phyloP scores from a whole-genome alignment of 2,113 vertebrate species.

The Dendropsophus ebraccatus region DNA sequence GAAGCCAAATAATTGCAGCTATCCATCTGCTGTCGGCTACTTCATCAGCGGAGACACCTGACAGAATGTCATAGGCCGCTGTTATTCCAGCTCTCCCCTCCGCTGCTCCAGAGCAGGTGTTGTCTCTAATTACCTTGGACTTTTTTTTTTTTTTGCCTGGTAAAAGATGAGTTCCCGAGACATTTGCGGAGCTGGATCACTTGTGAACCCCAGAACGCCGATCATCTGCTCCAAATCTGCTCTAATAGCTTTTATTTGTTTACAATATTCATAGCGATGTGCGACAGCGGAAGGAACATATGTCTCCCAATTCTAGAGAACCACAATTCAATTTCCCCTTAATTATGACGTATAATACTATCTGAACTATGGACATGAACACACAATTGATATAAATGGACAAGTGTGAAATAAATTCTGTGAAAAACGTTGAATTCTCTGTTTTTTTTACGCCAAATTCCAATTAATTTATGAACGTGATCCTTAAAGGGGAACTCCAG shows the following conservation, averaged over 20 bases:
- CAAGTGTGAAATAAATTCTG: neutral
- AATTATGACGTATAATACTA: conserved; percentile 51
- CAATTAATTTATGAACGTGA: neutral
- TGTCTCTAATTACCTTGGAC: conserved; percentile 46
- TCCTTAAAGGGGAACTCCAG: too few relatives aligned
- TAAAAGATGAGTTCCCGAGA: conserved; percentile 34
- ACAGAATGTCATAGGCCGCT: conserved; percentile 50
- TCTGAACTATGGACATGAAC: conserved; percentile 27
- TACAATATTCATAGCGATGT: conserved; percentile 50
- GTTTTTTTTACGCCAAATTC: neutral
- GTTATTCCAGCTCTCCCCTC: conserved; percentile 49
- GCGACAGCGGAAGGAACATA: conserved; percentile 38
- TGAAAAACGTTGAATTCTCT: neutral
- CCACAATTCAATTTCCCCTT: conserved; percentile 40
- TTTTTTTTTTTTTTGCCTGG: conserved; percentile 21
- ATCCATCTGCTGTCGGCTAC: conserved; percentile 54
- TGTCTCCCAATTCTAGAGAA: conserved; percentile 37
- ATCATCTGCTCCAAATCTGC: conserved; percentile 42
- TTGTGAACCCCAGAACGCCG: conserved; percentile 28
- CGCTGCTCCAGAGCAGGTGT: conserved; percentile 51
- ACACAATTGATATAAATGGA: conserved; percentile 44
- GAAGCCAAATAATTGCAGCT: conserved; percentile 56
- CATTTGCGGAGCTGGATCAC: neutral
- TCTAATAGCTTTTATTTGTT: conserved; percentile 50
- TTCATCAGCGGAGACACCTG: conserved; percentile 48